Evolutionary conservation across 2,797 vertebrate genomes (phyloP), one percentile per base, ranked within the genome.

Genomic region (Aphelocoma californica): DNA sequence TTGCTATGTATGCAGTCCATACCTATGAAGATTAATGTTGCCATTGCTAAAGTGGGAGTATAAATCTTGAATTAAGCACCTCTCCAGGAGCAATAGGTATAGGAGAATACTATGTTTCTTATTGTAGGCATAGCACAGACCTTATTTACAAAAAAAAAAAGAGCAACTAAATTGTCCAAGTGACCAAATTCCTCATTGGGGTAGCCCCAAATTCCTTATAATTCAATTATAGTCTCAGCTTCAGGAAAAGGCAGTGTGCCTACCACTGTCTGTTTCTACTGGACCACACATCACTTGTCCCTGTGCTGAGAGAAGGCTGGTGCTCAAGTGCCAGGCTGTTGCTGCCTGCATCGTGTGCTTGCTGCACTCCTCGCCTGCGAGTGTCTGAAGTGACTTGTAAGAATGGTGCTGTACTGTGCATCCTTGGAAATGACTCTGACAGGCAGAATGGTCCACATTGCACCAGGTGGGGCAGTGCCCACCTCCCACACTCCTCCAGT

Each of bases 311-410:
- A 51, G 36, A 56, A 34, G 18, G 26, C 23, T 84, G 58, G 8
- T 57, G 9, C 53, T 65, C 51, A 34, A 28, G 56, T 0, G 0
- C 12, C 69, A 51, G 28, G 34, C 29, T 87, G 29, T 6, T 72
- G 38, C 44, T 79, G 5, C 53, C 42, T 4, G 3, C 9, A 1
- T 20, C 0, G 0, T 3, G 6, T 26, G 6, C 45, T 64, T 36
- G 38, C 32, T 36, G 9, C 7, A 3, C 34, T 50, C 9, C 51
- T 75, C 1, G 17, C 21, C 40, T 40, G 32, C 3, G 29, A 60
- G n/a, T 1, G 1, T 26, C 47, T 50, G 60, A 70, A 66, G 32
- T 6, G 7, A n/a, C 18, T 40, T 13, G 24, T 18, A 36, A 32
- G 28, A 36, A 14, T 8, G 3, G 15, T 21, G n/a, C 14, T 9